Evolutionary conservation across 1,140 invertebrate genomes (phyloP).

Genomic region (Drosophila erecta): DNA sequence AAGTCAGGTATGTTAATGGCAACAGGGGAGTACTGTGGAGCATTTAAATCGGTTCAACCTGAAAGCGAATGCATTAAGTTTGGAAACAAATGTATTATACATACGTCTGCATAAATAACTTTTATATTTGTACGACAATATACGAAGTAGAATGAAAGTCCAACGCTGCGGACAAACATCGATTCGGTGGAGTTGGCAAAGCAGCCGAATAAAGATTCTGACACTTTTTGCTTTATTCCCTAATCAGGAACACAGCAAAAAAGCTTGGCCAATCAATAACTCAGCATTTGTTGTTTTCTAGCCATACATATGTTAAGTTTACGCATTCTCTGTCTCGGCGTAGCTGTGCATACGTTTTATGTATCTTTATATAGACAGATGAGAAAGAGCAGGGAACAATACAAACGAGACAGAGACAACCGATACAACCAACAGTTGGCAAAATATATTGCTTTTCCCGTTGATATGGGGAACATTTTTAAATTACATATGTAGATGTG

Average conservation of each 20-base stretch:
- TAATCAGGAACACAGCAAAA: conserved; percentile 21
- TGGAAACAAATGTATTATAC: no score
- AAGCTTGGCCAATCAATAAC: not conserved
- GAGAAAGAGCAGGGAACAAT: conserved; percentile 3
- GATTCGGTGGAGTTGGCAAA: conserved; percentile 11
- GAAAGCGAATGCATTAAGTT: conserved; percentile 1
- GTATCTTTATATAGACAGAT: conserved; percentile 51
- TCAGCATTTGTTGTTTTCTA: conserved; percentile 12
- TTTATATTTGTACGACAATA: no score
- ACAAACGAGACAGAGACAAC: not conserved
- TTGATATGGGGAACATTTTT: conserved; percentile 70
- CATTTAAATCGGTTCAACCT: not conserved
- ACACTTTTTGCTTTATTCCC: conserved; percentile 1
- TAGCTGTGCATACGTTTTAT: conserved; percentile 55
- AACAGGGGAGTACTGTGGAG: not conserved
- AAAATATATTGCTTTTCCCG: conserved; percentile 54
- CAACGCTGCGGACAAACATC: conserved; percentile 24
- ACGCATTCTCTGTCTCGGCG: conserved; percentile 13
- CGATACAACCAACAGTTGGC: conserved; percentile 40
- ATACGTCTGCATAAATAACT: no score
- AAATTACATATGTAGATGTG: conserved; percentile 74
- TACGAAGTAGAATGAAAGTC: not conserved
- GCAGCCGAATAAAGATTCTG: conserved; percentile 7
- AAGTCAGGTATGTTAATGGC: not conserved
- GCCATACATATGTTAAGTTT: conserved; percentile 31